phyloP scores from a whole-genome alignment of 1,140 invertebrate species.

The Sitophilus oryzae region DNA sequence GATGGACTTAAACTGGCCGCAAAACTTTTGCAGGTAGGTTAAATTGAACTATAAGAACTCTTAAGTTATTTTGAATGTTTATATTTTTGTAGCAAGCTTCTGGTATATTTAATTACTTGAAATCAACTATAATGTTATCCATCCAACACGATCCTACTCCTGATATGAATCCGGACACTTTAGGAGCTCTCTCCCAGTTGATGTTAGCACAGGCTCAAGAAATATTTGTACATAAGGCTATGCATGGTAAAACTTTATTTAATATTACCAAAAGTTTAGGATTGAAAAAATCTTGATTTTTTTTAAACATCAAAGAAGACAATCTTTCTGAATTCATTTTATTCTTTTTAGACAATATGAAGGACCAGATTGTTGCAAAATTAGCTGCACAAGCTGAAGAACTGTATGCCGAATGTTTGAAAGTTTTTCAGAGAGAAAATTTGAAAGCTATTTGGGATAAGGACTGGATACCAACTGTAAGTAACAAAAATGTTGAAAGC shows the following conservation, averaged over 20 bases:
- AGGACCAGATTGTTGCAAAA: slow-evolving; percentile 86
- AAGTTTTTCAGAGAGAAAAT: slow-evolving; percentile 80
- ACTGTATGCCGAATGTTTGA: slow-evolving; percentile 85
- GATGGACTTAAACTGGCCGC: slow-evolving; percentile 90
- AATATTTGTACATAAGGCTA: slow-evolving; percentile 91
- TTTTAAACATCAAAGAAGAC: background rate
- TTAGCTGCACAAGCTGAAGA: slow-evolving; percentile 89
- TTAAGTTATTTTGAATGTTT: background rate
- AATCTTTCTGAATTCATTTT: background rate
- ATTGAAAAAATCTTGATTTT: no score
- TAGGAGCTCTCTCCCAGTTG: slow-evolving; percentile 74
- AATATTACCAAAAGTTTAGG: no score
- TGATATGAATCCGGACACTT: slow-evolving; percentile 88
- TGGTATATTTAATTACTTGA: slow-evolving; percentile 86
- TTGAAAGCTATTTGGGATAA: slow-evolving; percentile 83
- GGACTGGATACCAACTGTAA: slow-evolving; percentile 72
- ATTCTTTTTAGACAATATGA: slow-evolving; percentile 78
- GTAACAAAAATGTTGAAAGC: no score
- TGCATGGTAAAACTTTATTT: slow-evolving; percentile 61
- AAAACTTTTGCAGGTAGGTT: slow-evolving; percentile 79
- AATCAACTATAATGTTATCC: slow-evolving; percentile 74
- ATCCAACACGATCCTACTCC: slow-evolving; percentile 93
- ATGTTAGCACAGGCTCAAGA: slow-evolving; percentile 99
- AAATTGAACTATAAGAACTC: no score
- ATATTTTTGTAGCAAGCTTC: slow-evolving; percentile 66